Percentiles rank a stretch among this genome's conserved stretches.
phyloP scores from a whole-genome alignment of 2,888 invertebrate species.

The Doris montereyensis region DNA sequence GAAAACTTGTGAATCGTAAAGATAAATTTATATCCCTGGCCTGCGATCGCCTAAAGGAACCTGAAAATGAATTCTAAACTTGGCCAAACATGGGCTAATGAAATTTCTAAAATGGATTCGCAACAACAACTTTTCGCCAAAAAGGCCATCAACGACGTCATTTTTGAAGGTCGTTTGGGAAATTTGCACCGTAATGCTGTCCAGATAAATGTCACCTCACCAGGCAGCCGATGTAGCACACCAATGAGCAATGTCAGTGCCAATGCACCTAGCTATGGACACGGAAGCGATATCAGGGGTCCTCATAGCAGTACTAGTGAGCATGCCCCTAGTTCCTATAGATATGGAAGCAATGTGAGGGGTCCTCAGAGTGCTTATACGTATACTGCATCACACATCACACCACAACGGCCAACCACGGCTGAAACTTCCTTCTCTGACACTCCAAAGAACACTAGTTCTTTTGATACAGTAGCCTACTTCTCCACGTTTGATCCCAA shows the following conservation, averaged over 20 bases:
- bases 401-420: neutral
- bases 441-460: too few relatives aligned
- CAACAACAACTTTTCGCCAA: neutral
- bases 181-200: neutral
- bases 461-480: too few relatives aligned
- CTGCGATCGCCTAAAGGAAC: conserved; percentile 5
- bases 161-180: neutral
- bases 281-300: too few relatives aligned
- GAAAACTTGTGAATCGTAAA: neutral
- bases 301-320: conserved; percentile 9
- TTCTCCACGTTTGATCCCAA: neutral
- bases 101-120: neutral
- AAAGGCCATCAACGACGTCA: neutral
- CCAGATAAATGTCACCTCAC: neutral
- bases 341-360: too few relatives aligned
- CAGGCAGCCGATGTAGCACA: neutral
- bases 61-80: neutral
- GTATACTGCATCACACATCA: too few relatives aligned
- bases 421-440: too few relatives aligned
- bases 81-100: neutral
- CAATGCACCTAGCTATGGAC: too few relatives aligned
- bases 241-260: too few relatives aligned
- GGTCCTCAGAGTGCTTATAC: too few relatives aligned
- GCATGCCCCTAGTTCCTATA: neutral
- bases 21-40: conserved; percentile 2